Conservation (phyloP, 2,797 vertebrate genomes). For the Lagodon rhomboides region DNA sequence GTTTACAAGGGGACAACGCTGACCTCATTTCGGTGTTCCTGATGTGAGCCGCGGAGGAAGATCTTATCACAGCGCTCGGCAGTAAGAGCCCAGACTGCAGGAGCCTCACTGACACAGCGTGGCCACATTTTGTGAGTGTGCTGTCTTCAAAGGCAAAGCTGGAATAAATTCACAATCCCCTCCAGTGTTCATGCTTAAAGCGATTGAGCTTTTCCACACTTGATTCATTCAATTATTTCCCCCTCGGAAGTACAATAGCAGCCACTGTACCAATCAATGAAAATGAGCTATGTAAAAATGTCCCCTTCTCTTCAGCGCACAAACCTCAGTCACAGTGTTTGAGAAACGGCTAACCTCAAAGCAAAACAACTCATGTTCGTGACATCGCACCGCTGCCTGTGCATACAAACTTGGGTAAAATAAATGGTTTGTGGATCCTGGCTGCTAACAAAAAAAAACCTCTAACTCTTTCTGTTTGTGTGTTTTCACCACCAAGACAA, state of each 20-base stretch:
- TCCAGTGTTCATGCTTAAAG: slow-evolving; percentile 25
- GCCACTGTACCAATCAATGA: slow-evolving; percentile 27
- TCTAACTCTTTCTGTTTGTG: slow-evolving; percentile 1
- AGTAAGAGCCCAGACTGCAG: slow-evolving; percentile 30
- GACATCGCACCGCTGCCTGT: neutral
- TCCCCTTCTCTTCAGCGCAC: neutral
- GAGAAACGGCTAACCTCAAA: slow-evolving; percentile 29
- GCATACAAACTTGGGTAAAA: slow-evolving; percentile 7
- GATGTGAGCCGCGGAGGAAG: slow-evolving; percentile 44
- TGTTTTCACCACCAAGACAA: slow-evolving; percentile 22
- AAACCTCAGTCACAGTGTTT: slow-evolving; percentile 23
- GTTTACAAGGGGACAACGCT: slow-evolving; percentile 48
- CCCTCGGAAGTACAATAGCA: slow-evolving; percentile 26
- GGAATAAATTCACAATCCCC: slow-evolving; percentile 38
- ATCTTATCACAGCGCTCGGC: slow-evolving; percentile 47
- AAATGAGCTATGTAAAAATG: slow-evolving; percentile 27
- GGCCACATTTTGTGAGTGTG: slow-evolving; percentile 33
- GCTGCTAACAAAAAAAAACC: slow-evolving; percentile 1
- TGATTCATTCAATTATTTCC: slow-evolving; percentile 26
- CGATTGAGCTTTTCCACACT: slow-evolving; percentile 26
- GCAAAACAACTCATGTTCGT: neutral
- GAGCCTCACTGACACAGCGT: slow-evolving; percentile 31
- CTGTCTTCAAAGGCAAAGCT: slow-evolving; percentile 36
- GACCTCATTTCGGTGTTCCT: slow-evolving; percentile 35
- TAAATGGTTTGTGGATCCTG: slow-evolving; percentile 5